Evolutionary conservation across 1,140 invertebrate genomes (phyloP).

Genomic region (Oppia nitens): DNA sequence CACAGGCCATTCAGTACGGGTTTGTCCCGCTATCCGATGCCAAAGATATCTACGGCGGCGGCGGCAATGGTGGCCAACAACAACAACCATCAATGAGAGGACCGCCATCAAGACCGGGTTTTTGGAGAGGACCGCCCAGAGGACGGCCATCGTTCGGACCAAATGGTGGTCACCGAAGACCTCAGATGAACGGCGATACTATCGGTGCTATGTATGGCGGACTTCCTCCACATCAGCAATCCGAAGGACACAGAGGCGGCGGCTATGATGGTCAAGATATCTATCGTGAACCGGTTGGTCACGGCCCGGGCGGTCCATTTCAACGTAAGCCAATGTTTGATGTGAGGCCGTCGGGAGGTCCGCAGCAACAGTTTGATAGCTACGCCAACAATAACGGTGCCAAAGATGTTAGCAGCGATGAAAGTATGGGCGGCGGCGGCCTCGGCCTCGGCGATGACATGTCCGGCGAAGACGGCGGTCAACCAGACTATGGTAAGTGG

Average conservation of each 20-base stretch:
- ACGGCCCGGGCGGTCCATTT: neutral
- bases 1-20: neutral
- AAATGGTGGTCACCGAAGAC: neutral
- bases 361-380: neutral
- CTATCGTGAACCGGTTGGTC: neutral
- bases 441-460: neutral
- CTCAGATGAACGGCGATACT: neutral
- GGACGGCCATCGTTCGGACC: neutral
- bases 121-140: neutral
- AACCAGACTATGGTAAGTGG: neutral
- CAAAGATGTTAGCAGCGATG: neutral
- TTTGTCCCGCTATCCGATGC: neutral
- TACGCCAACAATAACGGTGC: neutral
- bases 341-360: neutral
- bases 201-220: neutral
- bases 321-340: neutral
- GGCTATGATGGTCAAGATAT: neutral
- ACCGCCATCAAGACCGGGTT: neutral
- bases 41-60: neutral
- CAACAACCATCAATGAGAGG: neutral
- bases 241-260: too few relatives aligned
- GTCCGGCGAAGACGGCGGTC: neutral
- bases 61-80: neutral
- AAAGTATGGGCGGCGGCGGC: neutral
- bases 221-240: too few relatives aligned